Evolutionary conservation across 2,797 vertebrate genomes (phyloP), one percentile per base, ranked within the genome.

Genomic region (Cossypha heuglini): DNA sequence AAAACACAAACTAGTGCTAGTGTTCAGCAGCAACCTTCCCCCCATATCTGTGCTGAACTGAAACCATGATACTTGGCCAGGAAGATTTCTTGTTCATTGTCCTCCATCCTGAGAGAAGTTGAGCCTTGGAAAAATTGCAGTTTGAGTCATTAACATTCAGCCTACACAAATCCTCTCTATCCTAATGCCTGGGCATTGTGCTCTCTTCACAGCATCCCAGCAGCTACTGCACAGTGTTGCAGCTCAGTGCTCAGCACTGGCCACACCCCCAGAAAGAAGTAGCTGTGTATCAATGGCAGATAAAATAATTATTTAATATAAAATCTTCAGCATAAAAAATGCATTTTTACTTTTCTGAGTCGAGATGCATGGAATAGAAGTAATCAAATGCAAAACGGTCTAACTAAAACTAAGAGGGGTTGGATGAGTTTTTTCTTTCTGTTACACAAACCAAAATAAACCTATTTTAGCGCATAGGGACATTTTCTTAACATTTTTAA

Each of bases 171-270:
- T 28, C 46, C 73, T 88, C 14, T 1, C 61, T 68, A 59, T 21
- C 2, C 3, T 54, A 40, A 40, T 0, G 1, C 77, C 61, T 38
- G 52, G 71, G 52, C 74, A 79, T 68, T 79, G 43, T 46, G 43
- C 17, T 85, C 28, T 35, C n/a, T 48, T 52, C 74, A 29, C 33
- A 2, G 1, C 59, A 67, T n/a, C 68, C 58, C 58, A n/a, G 48
- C 55, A 62, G 46, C 49, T n/a, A 6, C 63, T 5, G 43, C 0
- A 0, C 20, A 16, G 5, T 1, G 4, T 5, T 67, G 45, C 48
- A 76, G 42, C 57, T 42, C n/a, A 9, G 16, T 0, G 0, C 16
- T 79, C 43, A 88, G 48, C 61, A 10, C 21, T 4, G 28, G 57
- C 42, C 67, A 37, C 19, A 26, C 17, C 29, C 16, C 40, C 42